A percentile compares a stretch with the other conserved stretches of the same genome.
phyloP scores from a whole-genome alignment of 2,888 invertebrate species.

The Entomobrya multifasciata region DNA sequence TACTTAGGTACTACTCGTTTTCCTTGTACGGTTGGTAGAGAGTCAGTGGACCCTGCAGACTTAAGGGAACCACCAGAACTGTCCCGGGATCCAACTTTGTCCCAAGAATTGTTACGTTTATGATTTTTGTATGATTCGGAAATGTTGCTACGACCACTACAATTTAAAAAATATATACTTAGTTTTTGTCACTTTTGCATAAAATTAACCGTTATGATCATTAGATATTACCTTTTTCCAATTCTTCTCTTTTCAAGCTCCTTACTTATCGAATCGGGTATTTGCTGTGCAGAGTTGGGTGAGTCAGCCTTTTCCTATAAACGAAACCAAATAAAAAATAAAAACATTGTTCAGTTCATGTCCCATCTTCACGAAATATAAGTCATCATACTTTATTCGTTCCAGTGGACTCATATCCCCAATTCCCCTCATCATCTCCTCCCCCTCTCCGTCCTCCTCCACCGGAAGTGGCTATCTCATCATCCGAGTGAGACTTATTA shows the following conservation, averaged over 20 bases:
- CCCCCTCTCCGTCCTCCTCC: too few species aligned
- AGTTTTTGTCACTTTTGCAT: background rate
- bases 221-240: slow-evolving; percentile 82
- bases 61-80: slow-evolving; percentile 78
- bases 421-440: slow-evolving; percentile 72
- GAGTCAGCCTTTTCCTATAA: slow-evolving; percentile 78
- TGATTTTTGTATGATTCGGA: slow-evolving; percentile 77
- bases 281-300: slow-evolving; percentile 81
- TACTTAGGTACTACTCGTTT: slow-evolving; percentile 79
- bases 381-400: slow-evolving; percentile 61
- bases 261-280: slow-evolving; percentile 86
- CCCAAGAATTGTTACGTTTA: slow-evolving; percentile 78
- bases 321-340: too few species aligned
- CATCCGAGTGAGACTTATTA: slow-evolving; percentile 81
- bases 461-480: slow-evolving; percentile 74
- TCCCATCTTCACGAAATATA: too few species aligned
- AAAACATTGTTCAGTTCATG: too few species aligned
- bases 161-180: slow-evolving; percentile 8
- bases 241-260: slow-evolving; percentile 86
- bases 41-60: slow-evolving; percentile 78
- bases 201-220: background rate
- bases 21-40: slow-evolving; percentile 78
- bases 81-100: slow-evolving; percentile 78
- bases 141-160: slow-evolving; percentile 73
- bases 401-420: slow-evolving; percentile 83